phyloP scores from a whole-genome alignment of 2,113 vertebrate species.

The Oenanthe melanoleuca region DNA sequence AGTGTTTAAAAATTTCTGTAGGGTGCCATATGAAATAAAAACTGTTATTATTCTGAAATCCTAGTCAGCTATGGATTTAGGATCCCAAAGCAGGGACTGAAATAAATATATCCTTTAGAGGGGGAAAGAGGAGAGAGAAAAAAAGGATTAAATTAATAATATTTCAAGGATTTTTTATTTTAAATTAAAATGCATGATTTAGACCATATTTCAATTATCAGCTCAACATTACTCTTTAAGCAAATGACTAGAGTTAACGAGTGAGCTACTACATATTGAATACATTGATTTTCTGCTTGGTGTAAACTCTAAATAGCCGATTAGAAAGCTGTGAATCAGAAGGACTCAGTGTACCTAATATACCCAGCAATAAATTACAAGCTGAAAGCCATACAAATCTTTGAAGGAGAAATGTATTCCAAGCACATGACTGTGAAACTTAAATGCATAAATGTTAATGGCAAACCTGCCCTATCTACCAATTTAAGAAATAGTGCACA shows the following conservation, averaged over 20 bases:
- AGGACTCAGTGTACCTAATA: conserved; percentile 78
- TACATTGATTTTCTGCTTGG: conserved; percentile 83
- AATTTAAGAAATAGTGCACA: conserved; percentile 65
- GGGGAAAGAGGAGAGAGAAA: background rate
- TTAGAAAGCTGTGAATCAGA: conserved; percentile 82
- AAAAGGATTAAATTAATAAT: conserved; percentile 71
- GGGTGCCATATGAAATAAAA: background rate
- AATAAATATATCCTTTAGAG: conserved; percentile 61
- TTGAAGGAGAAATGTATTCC: conserved; percentile 77
- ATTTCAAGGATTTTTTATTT: conserved; percentile 75
- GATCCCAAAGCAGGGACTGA: conserved; percentile 12
- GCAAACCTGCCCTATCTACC: conserved; percentile 48
- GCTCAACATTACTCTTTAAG: conserved; percentile 81
- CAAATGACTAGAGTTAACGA: conserved; percentile 81
- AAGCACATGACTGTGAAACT: conserved; percentile 61
- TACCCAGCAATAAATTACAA: conserved; percentile 64
- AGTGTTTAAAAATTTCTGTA: conserved; percentile 17
- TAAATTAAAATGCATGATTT: conserved; percentile 78
- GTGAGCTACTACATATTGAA: conserved; percentile 81
- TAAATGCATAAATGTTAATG: conserved; percentile 68
- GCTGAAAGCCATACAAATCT: conserved; percentile 61
- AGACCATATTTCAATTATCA: conserved; percentile 82
- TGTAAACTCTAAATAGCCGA: conserved; percentile 81
- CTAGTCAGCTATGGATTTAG: conserved; percentile 28
- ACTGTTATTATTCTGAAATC: conserved; percentile 40